These are phyloP conservation scores for Machimus atricapillus DNA, from an alignment of 2,888 invertebrate genomes.

Conservation along the genomic window DNA sequence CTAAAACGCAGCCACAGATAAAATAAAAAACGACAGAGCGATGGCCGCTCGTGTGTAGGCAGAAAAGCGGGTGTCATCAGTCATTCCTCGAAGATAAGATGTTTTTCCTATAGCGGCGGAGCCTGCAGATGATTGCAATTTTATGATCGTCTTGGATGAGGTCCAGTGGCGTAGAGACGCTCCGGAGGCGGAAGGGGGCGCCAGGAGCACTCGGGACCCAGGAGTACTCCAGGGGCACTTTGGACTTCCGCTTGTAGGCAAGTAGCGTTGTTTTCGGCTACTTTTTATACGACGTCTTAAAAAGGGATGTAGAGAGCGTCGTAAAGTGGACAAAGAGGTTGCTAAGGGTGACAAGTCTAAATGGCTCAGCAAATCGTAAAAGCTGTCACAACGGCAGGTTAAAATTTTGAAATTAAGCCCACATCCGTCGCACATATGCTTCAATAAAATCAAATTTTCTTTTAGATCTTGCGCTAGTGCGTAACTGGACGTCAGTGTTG, in stretches of 20 bases:
- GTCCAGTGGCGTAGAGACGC: neutral
- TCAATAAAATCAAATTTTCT: neutral
- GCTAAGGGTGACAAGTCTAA: neutral
- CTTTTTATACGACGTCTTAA: constrained; percentile 26
- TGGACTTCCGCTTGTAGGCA: constrained; percentile 22
- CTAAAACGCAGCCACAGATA: constrained; percentile 39
- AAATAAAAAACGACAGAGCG: constrained; percentile 4
- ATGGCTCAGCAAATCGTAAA: neutral
- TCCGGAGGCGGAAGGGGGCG: neutral
- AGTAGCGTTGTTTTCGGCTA: neutral
- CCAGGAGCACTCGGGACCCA: neutral
- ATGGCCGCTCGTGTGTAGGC: constrained; percentile 11
- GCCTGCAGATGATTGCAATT: constrained; percentile 52
- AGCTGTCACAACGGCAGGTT: neutral
- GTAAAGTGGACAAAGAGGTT: neutral
- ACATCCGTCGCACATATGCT: neutral
- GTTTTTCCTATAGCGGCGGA: constrained; percentile 43
- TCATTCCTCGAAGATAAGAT: constrained; percentile 29
- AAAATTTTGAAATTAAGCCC: neutral
- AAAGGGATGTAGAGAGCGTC: neutral
- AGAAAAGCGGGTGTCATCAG: constrained; percentile 31
- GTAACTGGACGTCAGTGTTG: neutral
- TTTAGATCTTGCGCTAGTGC: neutral
- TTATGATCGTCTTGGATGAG: constrained; percentile 49
- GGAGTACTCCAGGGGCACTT: constrained; percentile 27